Percentiles rank a stretch among this genome's conserved stretches.
Evolutionary conservation across 2,888 invertebrate genomes (phyloP).

Genomic region (Acronicta aceris): DNA sequence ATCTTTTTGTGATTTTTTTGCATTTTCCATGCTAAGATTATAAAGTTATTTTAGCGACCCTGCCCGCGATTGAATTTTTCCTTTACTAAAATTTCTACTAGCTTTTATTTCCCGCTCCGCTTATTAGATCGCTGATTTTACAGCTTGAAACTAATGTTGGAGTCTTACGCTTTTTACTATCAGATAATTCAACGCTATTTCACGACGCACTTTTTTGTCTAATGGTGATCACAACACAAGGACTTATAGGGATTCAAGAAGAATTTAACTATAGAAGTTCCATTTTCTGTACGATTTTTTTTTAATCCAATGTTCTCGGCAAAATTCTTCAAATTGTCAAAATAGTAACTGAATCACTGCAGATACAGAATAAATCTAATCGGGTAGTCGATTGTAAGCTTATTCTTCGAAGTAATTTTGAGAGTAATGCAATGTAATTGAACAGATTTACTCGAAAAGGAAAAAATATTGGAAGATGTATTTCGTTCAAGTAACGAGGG

Average conservation of each 20-base stretch:
- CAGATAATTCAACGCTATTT: conserved; percentile 63
- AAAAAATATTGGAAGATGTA: conserved; percentile 42
- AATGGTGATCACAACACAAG: conserved; percentile 43
- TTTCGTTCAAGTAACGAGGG: conserved; percentile 58
- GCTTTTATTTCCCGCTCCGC: not conserved
- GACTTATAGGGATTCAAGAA: conserved; percentile 29
- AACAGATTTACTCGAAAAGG: conserved; percentile 52
- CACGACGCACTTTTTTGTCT: conserved; percentile 63
- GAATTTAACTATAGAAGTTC: conserved; percentile 7
- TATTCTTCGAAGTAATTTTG: conserved; percentile 59
- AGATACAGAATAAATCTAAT: conserved; percentile 56
- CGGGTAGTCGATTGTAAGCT: conserved; percentile 53
- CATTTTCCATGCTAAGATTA: too few relatives aligned
- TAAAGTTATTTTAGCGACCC: too few relatives aligned
- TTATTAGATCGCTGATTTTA: conserved; percentile 29
- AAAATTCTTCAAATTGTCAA: conserved; percentile 32
- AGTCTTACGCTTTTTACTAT: conserved; percentile 63
- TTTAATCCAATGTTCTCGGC: not conserved
- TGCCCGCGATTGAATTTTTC: too few relatives aligned
- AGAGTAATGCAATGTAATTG: conserved; percentile 66
- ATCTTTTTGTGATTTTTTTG: too few relatives aligned
- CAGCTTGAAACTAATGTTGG: conserved; percentile 34
- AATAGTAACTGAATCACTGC: conserved; percentile 35
- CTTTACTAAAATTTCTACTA: too few relatives aligned
- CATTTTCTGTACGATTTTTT: not conserved